A percentile compares a stretch with the other conserved stretches of the same genome.
Evolutionary conservation across 2,113 vertebrate genomes (phyloP).

Genomic region (Eclectus roratus): DNA sequence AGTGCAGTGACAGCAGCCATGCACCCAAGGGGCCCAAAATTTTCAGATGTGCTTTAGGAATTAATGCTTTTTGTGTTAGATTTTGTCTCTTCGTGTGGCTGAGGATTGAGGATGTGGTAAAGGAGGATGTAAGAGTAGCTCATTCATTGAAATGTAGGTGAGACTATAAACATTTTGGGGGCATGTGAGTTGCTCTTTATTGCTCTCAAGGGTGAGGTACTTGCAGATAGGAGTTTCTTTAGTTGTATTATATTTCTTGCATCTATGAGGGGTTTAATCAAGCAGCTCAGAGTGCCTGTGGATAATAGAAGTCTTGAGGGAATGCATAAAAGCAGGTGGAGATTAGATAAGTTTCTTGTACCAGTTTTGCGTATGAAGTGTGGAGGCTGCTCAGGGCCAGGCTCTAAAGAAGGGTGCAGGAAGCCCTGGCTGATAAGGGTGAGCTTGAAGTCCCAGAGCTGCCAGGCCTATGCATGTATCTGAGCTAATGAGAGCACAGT

Average conservation of each 20-base stretch:
- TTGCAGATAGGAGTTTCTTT: background rate
- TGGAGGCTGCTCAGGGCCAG: background rate
- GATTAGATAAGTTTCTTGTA: background rate
- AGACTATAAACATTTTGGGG: background rate
- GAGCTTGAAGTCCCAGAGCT: background rate
- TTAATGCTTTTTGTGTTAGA: background rate
- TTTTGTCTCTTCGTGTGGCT: background rate
- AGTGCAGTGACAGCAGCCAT: fast-evolving
- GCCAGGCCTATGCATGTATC: background rate
- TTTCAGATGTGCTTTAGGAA: background rate
- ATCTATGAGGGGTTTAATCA: background rate
- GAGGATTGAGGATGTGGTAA: background rate
- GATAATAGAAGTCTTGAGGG: background rate
- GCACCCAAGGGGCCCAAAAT: too few relatives aligned
- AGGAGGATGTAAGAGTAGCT: background rate
- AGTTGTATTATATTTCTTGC: background rate
- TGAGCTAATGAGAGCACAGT: background rate
- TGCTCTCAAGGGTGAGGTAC: background rate
- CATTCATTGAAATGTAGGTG: background rate
- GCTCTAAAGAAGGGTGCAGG: background rate
- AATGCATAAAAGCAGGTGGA: background rate
- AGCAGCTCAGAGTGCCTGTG: background rate
- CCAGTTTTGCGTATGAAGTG: background rate
- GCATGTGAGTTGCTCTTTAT: background rate
- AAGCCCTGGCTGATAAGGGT: background rate